phyloP scores from a whole-genome alignment of 2,797 vertebrate species.

The Iguana delicatissima region DNA sequence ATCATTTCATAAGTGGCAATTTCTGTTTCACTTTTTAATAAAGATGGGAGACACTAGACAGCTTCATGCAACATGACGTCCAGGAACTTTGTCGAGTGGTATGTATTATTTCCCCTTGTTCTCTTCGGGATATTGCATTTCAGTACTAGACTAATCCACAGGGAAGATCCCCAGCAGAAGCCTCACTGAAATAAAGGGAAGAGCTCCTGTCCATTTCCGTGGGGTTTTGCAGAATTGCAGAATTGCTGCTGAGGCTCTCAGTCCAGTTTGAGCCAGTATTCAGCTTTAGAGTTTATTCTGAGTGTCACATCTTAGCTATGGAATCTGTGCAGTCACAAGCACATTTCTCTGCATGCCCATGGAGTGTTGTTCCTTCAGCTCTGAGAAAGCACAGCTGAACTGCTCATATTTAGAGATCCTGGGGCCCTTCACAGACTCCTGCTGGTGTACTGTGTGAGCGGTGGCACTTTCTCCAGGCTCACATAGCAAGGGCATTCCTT shows the following conservation, averaged over 20 bases:
- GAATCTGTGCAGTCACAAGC: background rate
- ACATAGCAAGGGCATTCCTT: no score
- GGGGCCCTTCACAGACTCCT: background rate
- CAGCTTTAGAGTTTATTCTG: background rate
- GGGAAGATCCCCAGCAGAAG: background rate
- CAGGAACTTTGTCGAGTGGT: constrained; percentile 99
- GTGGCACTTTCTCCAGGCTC: no score
- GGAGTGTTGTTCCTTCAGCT: no score
- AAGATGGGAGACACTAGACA: constrained; percentile 99
- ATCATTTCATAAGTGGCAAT: background rate
- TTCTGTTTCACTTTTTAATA: constrained; percentile 64
- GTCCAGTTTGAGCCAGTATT: background rate
- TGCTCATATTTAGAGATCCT: background rate
- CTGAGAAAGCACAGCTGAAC: no score
- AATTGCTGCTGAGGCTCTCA: background rate
- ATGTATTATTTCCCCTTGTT: constrained; percentile 77
- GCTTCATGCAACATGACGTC: constrained; percentile 99
- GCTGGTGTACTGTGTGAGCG: no score
- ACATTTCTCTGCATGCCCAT: background rate
- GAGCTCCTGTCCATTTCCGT: background rate
- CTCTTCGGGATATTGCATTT: background rate
- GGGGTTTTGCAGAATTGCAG: no score
- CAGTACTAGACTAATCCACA: background rate
- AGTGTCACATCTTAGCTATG: background rate
- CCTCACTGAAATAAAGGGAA: background rate